These are phyloP conservation scores for Erithacus rubecula DNA, from an alignment of 2,797 vertebrate genomes.

Conservation along the genomic window DNA sequence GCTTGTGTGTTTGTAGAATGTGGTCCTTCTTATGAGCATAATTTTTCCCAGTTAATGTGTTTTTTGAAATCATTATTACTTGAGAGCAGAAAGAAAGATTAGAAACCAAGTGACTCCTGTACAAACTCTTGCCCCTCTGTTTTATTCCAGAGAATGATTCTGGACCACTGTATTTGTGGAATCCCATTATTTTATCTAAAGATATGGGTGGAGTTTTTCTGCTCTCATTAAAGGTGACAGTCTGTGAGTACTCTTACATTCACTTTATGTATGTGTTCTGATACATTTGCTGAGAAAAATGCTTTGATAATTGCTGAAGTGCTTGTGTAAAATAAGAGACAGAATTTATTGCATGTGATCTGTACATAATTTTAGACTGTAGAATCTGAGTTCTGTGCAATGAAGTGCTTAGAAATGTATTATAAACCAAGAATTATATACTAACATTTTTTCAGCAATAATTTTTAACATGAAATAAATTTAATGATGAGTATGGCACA, in stretches of 20 bases:
- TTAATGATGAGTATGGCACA: background rate
- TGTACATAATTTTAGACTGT: background rate
- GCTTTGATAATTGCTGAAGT: background rate
- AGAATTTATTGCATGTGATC: background rate
- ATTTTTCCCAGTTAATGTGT: background rate
- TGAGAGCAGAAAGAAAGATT: background rate
- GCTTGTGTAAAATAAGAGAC: background rate
- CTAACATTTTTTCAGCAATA: background rate
- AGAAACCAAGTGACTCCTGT: background rate
- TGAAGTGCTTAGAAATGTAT: background rate
- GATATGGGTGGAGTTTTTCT: background rate
- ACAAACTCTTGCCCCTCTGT: background rate
- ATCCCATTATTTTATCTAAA: background rate
- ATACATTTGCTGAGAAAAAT: background rate
- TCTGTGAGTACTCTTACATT: background rate
- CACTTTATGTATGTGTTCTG: background rate
- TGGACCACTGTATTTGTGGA: background rate
- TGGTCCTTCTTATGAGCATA: background rate
- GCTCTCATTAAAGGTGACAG: background rate
- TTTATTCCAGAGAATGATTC: background rate
- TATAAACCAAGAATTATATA: background rate
- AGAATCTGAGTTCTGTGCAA: background rate
- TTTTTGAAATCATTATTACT: background rate
- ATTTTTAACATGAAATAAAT: constrained; percentile 18
- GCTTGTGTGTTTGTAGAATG: background rate